Percentiles rank a stretch among this genome's conserved stretches.
phyloP scores from a whole-genome alignment of 2,113 vertebrate genomes.

The Heterotilapia buettikoferi region DNA sequence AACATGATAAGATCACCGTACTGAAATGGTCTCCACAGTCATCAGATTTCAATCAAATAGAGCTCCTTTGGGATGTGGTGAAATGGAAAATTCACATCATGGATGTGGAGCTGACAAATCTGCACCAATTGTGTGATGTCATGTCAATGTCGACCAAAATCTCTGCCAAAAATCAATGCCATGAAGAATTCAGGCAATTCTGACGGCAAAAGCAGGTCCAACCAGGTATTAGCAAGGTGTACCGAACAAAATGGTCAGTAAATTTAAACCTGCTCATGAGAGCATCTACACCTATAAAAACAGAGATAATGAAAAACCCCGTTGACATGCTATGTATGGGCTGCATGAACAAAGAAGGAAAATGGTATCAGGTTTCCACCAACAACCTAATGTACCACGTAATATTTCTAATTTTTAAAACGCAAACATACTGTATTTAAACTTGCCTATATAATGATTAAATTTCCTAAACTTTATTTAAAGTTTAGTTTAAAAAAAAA shows the following conservation, averaged over 20 bases:
- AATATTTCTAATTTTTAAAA: neutral
- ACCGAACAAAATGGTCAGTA: neutral
- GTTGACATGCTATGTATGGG: neutral
- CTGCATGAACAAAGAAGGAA: neutral
- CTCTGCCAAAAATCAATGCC: neutral
- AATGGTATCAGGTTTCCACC: neutral
- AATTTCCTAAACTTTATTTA: fast-evolving
- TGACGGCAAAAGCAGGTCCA: neutral
- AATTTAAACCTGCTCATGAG: neutral
- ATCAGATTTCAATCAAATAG: neutral
- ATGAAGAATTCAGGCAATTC: neutral
- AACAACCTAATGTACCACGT: neutral
- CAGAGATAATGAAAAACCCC: neutral
- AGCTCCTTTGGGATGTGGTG: neutral
- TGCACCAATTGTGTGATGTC: neutral
- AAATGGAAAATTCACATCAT: neutral
- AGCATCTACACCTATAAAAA: neutral
- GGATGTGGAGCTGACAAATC: neutral
- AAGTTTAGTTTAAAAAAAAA: neutral
- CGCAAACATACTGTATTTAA: neutral
- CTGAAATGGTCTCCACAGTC: neutral
- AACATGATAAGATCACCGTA: neutral
- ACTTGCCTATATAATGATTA: neutral
- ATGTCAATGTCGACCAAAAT: neutral
- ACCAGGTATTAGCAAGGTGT: neutral